phyloP scores from a whole-genome alignment of 2,888 invertebrate genomes.

The Eupithecia subumbrata region DNA sequence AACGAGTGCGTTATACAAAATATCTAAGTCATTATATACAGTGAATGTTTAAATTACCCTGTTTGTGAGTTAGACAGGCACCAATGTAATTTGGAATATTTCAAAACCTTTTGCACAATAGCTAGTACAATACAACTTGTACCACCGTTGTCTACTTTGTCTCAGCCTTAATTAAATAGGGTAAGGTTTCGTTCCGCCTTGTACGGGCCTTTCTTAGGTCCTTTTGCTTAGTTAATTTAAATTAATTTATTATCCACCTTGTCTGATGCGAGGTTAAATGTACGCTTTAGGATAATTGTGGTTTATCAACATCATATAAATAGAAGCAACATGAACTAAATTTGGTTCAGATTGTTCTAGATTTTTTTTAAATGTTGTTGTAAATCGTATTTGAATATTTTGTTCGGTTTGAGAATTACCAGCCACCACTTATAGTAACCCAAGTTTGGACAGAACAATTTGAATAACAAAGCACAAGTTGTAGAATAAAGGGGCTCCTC shows the following conservation, averaged over 20 bases:
- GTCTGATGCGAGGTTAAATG: constrained; percentile 66
- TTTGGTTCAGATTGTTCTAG: background rate
- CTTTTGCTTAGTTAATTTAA: constrained; percentile 77
- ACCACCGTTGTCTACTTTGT: constrained; percentile 65
- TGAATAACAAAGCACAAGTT: constrained; percentile 19
- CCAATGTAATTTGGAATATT: background rate
- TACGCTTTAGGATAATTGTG: constrained; percentile 54
- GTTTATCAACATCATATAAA: constrained; percentile 5
- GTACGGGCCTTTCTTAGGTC: constrained; percentile 73
- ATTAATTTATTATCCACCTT: constrained; percentile 73
- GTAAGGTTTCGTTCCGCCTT: constrained; percentile 73
- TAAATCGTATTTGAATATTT: background rate
- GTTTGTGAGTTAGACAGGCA: background rate
- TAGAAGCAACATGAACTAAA: background rate
- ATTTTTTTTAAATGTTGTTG: background rate
- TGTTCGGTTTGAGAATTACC: background rate
- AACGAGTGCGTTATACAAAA: background rate
- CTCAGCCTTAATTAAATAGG: constrained; percentile 71
- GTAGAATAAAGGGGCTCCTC: constrained; percentile 44
- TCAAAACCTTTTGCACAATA: constrained; percentile 7
- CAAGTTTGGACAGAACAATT: background rate
- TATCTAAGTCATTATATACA: background rate
- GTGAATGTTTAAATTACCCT: background rate
- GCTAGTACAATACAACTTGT: constrained; percentile 13
- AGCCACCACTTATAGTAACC: background rate